Evolutionary conservation across 2,797 vertebrate species (phyloP), one percentile per base, ranked within the genome.

Genomic region (Mormyrus proboscirostris): DNA sequence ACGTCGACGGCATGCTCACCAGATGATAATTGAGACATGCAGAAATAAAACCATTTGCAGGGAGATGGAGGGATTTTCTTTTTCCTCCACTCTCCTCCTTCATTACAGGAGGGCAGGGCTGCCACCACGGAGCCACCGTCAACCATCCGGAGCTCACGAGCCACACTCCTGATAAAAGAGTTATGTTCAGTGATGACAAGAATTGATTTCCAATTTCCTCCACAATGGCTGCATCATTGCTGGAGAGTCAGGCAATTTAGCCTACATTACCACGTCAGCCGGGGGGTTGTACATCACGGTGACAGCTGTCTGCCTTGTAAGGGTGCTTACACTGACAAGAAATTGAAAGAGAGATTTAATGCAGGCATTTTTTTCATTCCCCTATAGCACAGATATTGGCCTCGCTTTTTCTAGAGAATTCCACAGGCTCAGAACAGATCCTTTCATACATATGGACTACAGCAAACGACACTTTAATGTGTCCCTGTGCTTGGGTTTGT

Each of bases 161-260:
- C 94, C 95, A 93, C 90, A 94, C 92, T 92, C 91, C 93, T 95
- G 94, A 95, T 96, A 94, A 96, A 95, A 95, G 94, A 97, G 94
- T 96, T 96, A 95, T 96, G 96, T 95, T 94, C 94, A 90, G 95
- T 92, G 96, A 97, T 97, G 97, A 97, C 96, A 97, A 96, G 96
- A 97, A 98, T 97, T 97, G 97, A 98, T 98, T 98, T 98, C 96
- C 97, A 97, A 96, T 98, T 98, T 97, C 96, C 97, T 96, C 94
- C 95, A 95, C 96, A 97, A 97, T 96, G 96, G 96, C 96, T 96
- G 95, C 96, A 97, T 97, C 96, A 96, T 96, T 94, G 96, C 96
- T 93, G 96, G 95, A 95, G 94, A 96, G 95, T 97, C 95, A 94
- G 95, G 95, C 97, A 96, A 97, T 98, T 98, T 97, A 96, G 95